Evolutionary conservation across 2,797 vertebrate genomes (phyloP).

Genomic region (Phataginus tricuspis): DNA sequence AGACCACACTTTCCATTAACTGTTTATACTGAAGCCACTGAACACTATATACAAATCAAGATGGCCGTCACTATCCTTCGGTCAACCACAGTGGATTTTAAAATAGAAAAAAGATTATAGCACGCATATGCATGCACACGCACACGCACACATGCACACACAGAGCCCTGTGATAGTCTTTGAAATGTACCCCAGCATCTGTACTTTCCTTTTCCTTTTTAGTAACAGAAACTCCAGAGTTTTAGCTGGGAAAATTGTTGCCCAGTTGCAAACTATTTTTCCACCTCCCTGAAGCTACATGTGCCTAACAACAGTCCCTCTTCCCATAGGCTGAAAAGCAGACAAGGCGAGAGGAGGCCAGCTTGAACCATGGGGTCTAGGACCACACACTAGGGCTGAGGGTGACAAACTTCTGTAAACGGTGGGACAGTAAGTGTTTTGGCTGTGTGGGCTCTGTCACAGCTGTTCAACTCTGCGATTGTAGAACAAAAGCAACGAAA

Average conservation of each 20-base stretch:
- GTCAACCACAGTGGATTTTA: not conserved
- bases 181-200: not conserved
- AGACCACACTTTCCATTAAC: not conserved
- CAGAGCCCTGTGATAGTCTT: not conserved
- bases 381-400: not conserved
- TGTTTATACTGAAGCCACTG: not conserved
- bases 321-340: not conserved
- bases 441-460: not conserved
- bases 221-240: not conserved
- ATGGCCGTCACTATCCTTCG: not conserved
- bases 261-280: not conserved
- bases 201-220: not conserved
- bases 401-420: not conserved
- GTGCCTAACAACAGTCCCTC: not conserved
- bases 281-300: not conserved
- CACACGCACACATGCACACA: not conserved
- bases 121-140: not conserved
- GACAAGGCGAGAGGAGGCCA: not conserved
- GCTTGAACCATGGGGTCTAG: not conserved
- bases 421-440: not conserved
- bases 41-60: not conserved
- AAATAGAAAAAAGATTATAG: not conserved
- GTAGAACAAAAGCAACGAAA: not conserved
- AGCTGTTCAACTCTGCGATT: not conserved
- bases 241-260: not conserved